A percentile compares a stretch with the other conserved stretches of the same genome.
Evolutionary conservation across 2,888 invertebrate species (phyloP).

Genomic region (Cyaniris semiargus): DNA sequence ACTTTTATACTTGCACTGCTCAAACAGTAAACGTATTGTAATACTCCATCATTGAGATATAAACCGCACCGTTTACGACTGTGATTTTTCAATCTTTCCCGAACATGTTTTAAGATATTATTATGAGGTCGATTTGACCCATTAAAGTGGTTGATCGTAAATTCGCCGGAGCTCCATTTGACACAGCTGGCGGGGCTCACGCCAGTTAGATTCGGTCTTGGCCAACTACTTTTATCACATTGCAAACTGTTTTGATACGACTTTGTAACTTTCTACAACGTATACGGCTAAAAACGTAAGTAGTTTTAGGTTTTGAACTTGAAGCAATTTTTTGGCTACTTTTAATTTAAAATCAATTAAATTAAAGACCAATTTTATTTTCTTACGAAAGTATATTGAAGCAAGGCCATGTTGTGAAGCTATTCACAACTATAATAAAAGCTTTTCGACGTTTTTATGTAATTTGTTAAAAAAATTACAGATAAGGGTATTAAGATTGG

Average conservation of each 20-base stretch:
- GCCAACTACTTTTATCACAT: slow-evolving; percentile 10
- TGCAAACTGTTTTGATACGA: slow-evolving; percentile 5
- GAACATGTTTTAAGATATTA: slow-evolving; percentile 14
- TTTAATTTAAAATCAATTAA: too few species aligned
- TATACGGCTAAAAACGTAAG: too few species aligned
- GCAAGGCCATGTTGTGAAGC: too few species aligned
- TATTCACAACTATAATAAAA: too few species aligned
- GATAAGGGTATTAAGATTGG: too few species aligned
- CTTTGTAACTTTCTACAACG: background rate
- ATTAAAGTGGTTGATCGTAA: slow-evolving; percentile 48
- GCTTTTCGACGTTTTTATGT: background rate
- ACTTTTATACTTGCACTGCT: background rate
- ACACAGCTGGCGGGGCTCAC: slow-evolving; percentile 44
- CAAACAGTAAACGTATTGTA: background rate
- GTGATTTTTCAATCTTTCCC: slow-evolving; percentile 24
- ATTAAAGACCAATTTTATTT: too few species aligned
- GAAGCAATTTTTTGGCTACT: too few species aligned
- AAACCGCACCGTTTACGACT: slow-evolving; percentile 11
- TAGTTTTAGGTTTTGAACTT: too few species aligned
- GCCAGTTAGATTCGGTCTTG: slow-evolving; percentile 35
- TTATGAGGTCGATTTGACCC: slow-evolving; percentile 44
- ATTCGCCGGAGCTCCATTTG: slow-evolving; percentile 51
- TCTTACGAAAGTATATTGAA: too few species aligned
- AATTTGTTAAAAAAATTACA: background rate
- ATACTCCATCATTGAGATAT: background rate